Evolutionary conservation across 92 coral and sea anemone genomes (phyloP), one percentile per base, ranked within the genome.

Genomic region (Siderastrea radians): DNA sequence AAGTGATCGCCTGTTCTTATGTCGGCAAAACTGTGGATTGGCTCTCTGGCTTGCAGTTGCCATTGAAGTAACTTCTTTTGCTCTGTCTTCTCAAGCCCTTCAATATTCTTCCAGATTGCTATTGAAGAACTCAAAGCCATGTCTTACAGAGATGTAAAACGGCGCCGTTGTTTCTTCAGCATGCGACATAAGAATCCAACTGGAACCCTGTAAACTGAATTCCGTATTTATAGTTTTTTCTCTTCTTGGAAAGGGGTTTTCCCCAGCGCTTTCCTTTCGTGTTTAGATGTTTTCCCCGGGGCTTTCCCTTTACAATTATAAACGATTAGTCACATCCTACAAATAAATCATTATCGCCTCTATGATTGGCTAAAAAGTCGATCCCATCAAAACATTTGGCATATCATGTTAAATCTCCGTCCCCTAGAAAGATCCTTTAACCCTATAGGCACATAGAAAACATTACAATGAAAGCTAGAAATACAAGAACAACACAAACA

Each of bases 1-100:
- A 72, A 71, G 62, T 84, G 88, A 59, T 84, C 88, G 74, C 81
- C 81, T 1, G 2, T 8, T 73, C 79, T 60, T 15, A 84, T 61
- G 58, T 84, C 88, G 16, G 71, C 38, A 57, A 84, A 84, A 10
- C 71, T 58, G 72, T 19, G 71, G 62, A 84, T 74, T 70, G 81
- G 88, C 58, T 84, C 72, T 49, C 88, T 72, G 11, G 81, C 73
- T 74, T 84, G 88, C 53, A 84, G 79, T 48, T 84, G 81, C 88
- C 88, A 60, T 74, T 74, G 73, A 26, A 84, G 80, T 11, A 84
- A 38, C 45, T 74, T 1, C 7, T 66, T 78, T 47, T 57, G 71
- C 58, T 78, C 4, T 47, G 78, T 52, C 14, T 49, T 47, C 44
- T 11, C 11, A 2, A n/a, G 70, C 64, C 44, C 3, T 48, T 79